Conservation (phyloP, 2,113 vertebrate genomes). For the Blennius ocellaris region DNA sequence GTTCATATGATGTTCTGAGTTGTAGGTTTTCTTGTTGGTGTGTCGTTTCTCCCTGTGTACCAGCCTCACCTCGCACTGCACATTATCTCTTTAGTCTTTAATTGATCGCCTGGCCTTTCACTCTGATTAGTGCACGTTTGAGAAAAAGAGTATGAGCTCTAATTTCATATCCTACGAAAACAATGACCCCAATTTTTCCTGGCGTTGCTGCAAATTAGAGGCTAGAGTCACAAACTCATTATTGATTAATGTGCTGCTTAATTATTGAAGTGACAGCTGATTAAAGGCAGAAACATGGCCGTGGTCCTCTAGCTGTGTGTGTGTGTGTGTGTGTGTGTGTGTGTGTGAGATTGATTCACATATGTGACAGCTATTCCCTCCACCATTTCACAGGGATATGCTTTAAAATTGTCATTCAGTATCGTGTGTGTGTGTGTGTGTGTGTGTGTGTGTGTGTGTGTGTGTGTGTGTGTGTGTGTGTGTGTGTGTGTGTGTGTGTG, state of each 20-base stretch:
- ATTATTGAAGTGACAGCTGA: conserved; percentile 33
- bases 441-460: conserved; percentile 9
- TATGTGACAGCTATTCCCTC: conserved; percentile 46
- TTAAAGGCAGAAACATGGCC: neutral
- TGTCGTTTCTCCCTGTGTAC: too few species aligned
- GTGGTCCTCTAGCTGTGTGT: conserved; percentile 6
- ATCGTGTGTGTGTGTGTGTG: conserved; percentile 9
- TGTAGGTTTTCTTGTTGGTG: too few species aligned
- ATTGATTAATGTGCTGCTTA: conserved; percentile 17
- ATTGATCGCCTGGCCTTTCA: too few species aligned
- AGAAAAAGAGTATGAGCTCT: too few species aligned
- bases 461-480: conserved; percentile 11
- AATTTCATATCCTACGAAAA: too few species aligned
- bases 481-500: conserved; percentile 7
- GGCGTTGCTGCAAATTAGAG: too few species aligned
- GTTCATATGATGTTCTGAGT: too few species aligned
- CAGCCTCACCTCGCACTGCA: too few species aligned
- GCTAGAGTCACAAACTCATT: neutral
- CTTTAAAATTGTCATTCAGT: conserved; percentile 35
- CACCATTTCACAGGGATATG: conserved; percentile 38
- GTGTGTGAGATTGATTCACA: conserved; percentile 15
- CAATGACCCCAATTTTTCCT: too few species aligned
- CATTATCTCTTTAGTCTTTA: too few species aligned
- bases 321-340: conserved; percentile 2
- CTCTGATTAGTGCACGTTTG: too few species aligned